Percentiles rank a stretch among this genome's conserved stretches.
Conservation (phyloP, 2,113 vertebrate species). For the Apaloderma vittatum region DNA sequence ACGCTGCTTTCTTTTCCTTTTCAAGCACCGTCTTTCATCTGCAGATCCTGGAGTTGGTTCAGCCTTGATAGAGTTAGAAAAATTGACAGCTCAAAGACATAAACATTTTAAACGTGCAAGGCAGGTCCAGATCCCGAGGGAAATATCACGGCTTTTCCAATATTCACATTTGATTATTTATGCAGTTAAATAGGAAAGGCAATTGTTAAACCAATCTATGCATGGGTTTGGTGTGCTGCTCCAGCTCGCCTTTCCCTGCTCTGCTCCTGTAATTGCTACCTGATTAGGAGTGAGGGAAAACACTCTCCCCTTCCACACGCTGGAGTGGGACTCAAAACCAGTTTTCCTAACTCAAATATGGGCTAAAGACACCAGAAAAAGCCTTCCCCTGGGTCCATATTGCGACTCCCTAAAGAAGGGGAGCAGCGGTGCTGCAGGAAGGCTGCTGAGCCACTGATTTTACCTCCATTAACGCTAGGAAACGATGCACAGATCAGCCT, state of each 20-base stretch:
- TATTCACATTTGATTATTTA: neutral
- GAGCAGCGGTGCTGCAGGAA: neutral
- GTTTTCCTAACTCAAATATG: neutral
- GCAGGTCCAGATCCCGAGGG: neutral
- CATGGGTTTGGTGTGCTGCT: neutral
- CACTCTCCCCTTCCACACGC: rapidly evolving
- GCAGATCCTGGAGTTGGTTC: neutral
- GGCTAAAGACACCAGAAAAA: neutral
- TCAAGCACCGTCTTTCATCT: slow-evolving; percentile 10
- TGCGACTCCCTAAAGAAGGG: rapidly evolving
- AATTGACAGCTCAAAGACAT: neutral
- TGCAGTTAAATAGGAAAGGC: neutral
- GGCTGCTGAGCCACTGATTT: neutral
- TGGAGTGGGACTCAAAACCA: neutral
- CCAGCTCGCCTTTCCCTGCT: neutral
- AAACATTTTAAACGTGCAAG: neutral
- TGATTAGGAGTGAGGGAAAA: neutral
- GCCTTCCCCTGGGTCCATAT: rapidly evolving
- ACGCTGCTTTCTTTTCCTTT: neutral
- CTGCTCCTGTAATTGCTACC: neutral
- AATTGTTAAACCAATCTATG: neutral
- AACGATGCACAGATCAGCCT: neutral
- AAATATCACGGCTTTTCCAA: neutral
- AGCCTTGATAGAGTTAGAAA: neutral
- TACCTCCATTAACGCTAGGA: neutral